Evolutionary conservation across 1,140 invertebrate species (phyloP), one percentile per base, ranked within the genome.

Genomic region (Hyposmocoma kahamanoa): DNA sequence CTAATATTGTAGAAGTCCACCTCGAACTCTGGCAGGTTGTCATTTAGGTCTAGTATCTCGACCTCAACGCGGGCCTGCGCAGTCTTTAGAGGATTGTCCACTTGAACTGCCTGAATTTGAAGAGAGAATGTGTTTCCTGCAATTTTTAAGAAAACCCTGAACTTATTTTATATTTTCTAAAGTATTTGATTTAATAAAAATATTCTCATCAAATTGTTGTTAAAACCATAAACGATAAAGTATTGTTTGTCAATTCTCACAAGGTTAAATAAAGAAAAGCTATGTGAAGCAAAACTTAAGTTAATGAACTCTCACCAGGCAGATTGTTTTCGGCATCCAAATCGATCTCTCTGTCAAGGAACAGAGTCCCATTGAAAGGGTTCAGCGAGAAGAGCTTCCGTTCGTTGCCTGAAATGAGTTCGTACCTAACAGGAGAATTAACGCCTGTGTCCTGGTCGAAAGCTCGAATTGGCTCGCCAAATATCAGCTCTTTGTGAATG

Each of bases 1-100:
- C 94, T 96, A 28, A 97, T 96, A 56, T 96, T 96, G 68, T 96
- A 96, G 56, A 94, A 90, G 59, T 95, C 94, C 0, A 94, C 93
- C 77, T 96, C 94, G 51, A 97, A 97, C 55, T 94, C 91, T 0
- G 95, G 95, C 13, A 93, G 73, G 74, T 95, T 95, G 66, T 96
- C 94, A 65, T 96, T 96, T 0, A 96, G 69, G 68, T 96, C 95
- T 8, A 94, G 63, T 0, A 96, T 84, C 72, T 94, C 91, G 0
- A 96, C 84, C 72, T 96, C 93, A 0, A 96, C 89, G 50, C 92
- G 84, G 0, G 94, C 92, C 0, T 90, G 77, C 0, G 92, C 90
- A 22, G 90, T 90, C 64, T 94, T 93, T n/a, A 93, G 59, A 0
- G 93, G 91, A 80, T 94, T 94, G 68, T 95, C 92, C 18, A 90